A percentile compares a stretch with the other conserved stretches of the same genome.
phyloP scores from a whole-genome alignment of 2,797 vertebrate genomes.

The Leuciscus waleckii region DNA sequence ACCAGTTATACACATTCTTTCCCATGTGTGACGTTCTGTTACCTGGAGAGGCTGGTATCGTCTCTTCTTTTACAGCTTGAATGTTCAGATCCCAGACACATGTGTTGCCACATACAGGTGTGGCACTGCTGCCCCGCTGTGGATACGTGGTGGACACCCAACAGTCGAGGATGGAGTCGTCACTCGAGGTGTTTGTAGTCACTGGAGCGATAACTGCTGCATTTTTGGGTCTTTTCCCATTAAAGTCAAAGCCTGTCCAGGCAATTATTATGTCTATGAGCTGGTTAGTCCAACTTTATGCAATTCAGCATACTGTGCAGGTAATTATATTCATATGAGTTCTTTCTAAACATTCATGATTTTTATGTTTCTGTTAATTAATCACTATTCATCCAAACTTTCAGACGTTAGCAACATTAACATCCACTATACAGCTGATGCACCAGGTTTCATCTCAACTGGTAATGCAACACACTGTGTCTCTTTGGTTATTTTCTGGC shows the following conservation, averaged over 20 bases:
- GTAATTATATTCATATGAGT: background rate
- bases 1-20: background rate
- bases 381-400: background rate
- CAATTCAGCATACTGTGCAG: background rate
- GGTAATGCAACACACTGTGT: background rate
- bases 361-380: background rate
- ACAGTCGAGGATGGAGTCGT: background rate
- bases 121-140: background rate
- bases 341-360: background rate
- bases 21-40: background rate
- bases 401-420: background rate
- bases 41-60: conserved; percentile 40
- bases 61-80: background rate
- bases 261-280: conserved; percentile 16
- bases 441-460: rapidly evolving
- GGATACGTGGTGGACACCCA: conserved; percentile 36
- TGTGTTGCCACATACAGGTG: background rate
- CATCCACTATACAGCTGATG: rapidly evolving
- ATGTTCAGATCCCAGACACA: background rate
- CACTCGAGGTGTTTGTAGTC: background rate
- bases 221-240: background rate
- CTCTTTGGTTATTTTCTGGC: background rate
- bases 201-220: background rate
- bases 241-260: conserved; percentile 13
- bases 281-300: background rate